Evolutionary conservation across 1,140 invertebrate species (phyloP).

Genomic region (Sinonovacula constricta): DNA sequence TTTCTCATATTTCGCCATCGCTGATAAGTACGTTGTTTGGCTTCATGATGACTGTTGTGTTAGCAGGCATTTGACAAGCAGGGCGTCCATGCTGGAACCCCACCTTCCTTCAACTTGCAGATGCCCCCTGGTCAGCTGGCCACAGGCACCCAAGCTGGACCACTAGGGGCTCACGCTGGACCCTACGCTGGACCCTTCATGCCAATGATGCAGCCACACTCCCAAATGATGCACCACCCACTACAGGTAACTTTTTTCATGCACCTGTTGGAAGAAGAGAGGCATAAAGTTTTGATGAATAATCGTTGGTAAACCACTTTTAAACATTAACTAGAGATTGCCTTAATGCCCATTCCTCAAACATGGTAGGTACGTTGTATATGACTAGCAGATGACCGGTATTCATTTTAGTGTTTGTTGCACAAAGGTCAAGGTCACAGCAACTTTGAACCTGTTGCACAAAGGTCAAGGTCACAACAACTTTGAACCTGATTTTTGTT

Average conservation of each 20-base stretch:
- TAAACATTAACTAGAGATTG: background rate
- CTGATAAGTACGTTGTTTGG: too few relatives aligned
- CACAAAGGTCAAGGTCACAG: too few relatives aligned
- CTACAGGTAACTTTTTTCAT: slow-evolving; percentile 81
- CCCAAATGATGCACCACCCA: slow-evolving; percentile 85
- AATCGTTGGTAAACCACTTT: background rate
- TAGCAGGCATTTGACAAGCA: slow-evolving; percentile 90
- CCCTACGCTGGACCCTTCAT: slow-evolving; percentile 83
- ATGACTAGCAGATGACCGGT: background rate
- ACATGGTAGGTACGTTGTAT: background rate
- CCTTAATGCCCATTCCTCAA: background rate
- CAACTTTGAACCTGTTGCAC: too few relatives aligned
- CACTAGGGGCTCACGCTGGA: slow-evolving; percentile 83
- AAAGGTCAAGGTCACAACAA: too few relatives aligned
- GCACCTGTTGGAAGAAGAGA: background rate
- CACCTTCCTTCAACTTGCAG: slow-evolving; percentile 86
- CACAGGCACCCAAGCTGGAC: slow-evolving; percentile 85
- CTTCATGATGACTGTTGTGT: background rate
- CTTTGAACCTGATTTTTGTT: too few relatives aligned
- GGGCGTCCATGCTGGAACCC: slow-evolving; percentile 89
- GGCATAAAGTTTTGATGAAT: background rate
- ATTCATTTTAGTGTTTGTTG: background rate
- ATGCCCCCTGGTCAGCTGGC: slow-evolving; percentile 79
- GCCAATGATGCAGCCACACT: slow-evolving; percentile 85
- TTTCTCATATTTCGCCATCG: too few relatives aligned